These are phyloP conservation scores for Monochamus saltuarius DNA, from an alignment of 1,140 invertebrate genomes.

Conservation along the genomic window DNA sequence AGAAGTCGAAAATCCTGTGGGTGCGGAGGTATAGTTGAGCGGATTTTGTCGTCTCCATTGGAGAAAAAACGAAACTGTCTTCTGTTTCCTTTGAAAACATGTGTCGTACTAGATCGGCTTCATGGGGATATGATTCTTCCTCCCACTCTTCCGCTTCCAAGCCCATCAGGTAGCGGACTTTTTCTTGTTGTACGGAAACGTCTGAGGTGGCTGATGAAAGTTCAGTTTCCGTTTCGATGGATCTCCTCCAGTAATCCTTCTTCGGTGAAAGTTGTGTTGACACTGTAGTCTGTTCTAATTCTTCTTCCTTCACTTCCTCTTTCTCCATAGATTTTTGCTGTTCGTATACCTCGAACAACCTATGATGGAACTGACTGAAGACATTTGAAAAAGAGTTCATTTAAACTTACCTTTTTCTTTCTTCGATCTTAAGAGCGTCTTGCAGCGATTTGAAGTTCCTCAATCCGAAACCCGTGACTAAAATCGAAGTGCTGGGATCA, in stretches of 20 bases:
- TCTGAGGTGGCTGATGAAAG: neutral
- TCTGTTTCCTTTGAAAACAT: too few relatives aligned
- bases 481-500: constrained; percentile 23
- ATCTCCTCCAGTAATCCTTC: neutral
- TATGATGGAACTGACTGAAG: neutral
- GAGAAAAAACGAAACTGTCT: neutral
- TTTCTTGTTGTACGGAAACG: neutral
- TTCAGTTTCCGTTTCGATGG: neutral
- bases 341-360: constrained; percentile 9
- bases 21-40: constrained; percentile 49
- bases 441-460: constrained; percentile 36
- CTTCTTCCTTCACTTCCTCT: neutral
- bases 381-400: neutral
- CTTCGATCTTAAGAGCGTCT: constrained; percentile 27
- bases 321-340: constrained; percentile 1
- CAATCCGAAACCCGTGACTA: constrained; percentile 39
- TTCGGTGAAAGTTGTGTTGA: too few relatives aligned
- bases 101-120: neutral
- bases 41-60: constrained; percentile 36
- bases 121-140: neutral
- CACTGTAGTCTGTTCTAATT: too few relatives aligned
- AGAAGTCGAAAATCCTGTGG: constrained; percentile 53
- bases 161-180: constrained; percentile 29
- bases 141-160: constrained; percentile 17
- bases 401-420: constrained; percentile 20